Base-by-base conservation (phyloP, 2,797 vertebrate species). In the Gorsachius magnificus region DNA sequence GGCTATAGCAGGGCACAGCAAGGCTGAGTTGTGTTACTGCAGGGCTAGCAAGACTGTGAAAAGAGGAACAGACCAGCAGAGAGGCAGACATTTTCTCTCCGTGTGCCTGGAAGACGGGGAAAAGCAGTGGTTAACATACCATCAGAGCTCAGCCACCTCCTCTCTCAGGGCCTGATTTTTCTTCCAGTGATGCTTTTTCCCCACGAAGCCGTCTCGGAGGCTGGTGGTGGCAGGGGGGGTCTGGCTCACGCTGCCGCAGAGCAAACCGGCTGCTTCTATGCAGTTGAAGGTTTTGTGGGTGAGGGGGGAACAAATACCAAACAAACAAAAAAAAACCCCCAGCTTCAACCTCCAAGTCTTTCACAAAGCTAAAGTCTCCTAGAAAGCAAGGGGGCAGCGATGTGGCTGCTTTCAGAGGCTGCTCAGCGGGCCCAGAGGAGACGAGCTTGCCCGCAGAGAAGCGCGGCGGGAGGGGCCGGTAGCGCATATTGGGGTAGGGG, bases 101-200 rank as follows among this genome's bases (percentile, higher is more conserved):
- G 0, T 11, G 6, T 19, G 17, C 53, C 50, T 68, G 61, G 83
- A 71, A 51, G 35, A 66, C 1, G 2, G 36, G 17, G 9, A 74
- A 86, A 50, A 18, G 17, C 64, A 58, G 31, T 1, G 22, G 25
- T 64, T 71, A n/a, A 85, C 90, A 83, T 20, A 46, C 8, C 26
- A 33, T 33, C 33, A 54, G 18, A 70, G 43, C 56, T 87, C 51
- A 38, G 14, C 35, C n/a, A 2, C 48, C 64, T 41, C 31, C n/a
- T 76, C 53, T 65, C 33, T 58, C 0, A 0, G 3, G 31, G 43
- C 16, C 69, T 19, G 4, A 0, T 21, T 80, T 46, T 46, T 35
- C 15, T 7, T 8, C 8, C 7, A 0, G 0, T 13, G 17, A 24
- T 5, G 3, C 31, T 54, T 84, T 36, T 53, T 25, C 54, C 57